Percentiles rank a stretch among this genome's conserved stretches.
phyloP scores from a whole-genome alignment of 2,113 vertebrate genomes.

The Xyliphius kryptos region DNA sequence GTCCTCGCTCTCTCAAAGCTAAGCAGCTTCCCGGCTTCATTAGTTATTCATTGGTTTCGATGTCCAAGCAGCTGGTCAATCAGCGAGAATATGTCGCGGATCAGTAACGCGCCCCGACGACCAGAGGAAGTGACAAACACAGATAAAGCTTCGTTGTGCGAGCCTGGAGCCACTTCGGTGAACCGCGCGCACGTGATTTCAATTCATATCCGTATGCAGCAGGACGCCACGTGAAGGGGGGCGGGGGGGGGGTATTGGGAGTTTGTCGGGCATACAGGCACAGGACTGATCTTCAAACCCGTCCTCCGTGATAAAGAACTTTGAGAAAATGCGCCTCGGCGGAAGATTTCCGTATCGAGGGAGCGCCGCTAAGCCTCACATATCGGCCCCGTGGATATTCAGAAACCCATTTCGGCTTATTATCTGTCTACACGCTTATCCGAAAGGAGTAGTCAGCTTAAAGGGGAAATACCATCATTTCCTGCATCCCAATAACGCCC shows the following conservation, averaged over 20 bases:
- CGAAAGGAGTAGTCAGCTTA: background rate
- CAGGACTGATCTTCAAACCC: background rate
- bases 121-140: slow-evolving; percentile 23
- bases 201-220: background rate
- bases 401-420: background rate
- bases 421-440: background rate
- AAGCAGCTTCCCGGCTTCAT: slow-evolving; percentile 46
- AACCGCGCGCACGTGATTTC: slow-evolving; percentile 46
- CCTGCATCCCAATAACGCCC: background rate
- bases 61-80: slow-evolving; percentile 54
- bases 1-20: slow-evolving; percentile 25
- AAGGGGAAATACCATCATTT: background rate
- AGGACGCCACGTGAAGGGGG: background rate
- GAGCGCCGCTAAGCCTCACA: background rate
- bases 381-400: background rate
- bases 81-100: slow-evolving; percentile 45
- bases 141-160: slow-evolving; percentile 1
- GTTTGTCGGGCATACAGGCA: background rate
- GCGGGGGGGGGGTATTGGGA: slow-evolving; percentile 1
- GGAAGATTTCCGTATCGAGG: background rate
- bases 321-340: background rate
- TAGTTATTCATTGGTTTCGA: slow-evolving; percentile 54
- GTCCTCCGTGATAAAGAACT: background rate
- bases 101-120: slow-evolving; percentile 26
- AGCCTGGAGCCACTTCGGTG: slow-evolving; percentile 13